Base-by-base conservation (phyloP, 2,113 vertebrate species). In the Paramormyrops kingsleyae region DNA sequence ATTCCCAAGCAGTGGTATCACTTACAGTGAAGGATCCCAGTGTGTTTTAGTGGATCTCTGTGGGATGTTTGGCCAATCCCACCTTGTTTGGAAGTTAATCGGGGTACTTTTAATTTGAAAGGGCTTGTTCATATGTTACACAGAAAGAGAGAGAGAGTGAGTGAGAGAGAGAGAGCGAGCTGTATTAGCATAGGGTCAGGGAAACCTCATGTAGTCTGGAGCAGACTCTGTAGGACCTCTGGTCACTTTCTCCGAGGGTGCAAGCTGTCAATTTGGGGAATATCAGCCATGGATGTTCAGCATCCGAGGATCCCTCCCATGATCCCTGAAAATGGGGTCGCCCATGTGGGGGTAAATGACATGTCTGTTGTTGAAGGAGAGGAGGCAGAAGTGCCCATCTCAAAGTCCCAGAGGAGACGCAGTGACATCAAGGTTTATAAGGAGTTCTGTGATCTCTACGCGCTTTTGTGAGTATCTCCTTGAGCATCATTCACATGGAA, bases 371-470 rank as follows among this genome's bases (percentile, higher is more conserved):
- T 90, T 3, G 95, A 94, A 31, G 95, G 89, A 1, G 94, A 91
- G 1, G 95, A 98, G 93, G 95, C 92, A 0, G 97, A 98, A 93
- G 95, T 97, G 91, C 97, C 96, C 0, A 97, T 97, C 88, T 98
- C 97, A 91, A 98, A 97, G 91, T 92, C 97, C 80, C 98, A 99
- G 91, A 97, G 97, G 91, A 96, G 98, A 89, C 97, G 96, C 89
- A 99, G 99, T 91, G 98, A 99, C 74, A 93, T 97, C 77, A 98
- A 99, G 94, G 97, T 99, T 92, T 99, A 99, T 95, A 99, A 99
- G 94, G 99, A 99, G 93, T 98, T 99, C 91, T 99, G 99, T 95
- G 98, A 99, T 95, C 99, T 99, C 93, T 99, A 99, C 92, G 97
- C 98, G 39, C 97, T 94, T 94, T 98, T 97, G 99, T 99, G 96